phyloP scores from a whole-genome alignment of 2,113 vertebrate genomes.

The Perccottus glenii region DNA sequence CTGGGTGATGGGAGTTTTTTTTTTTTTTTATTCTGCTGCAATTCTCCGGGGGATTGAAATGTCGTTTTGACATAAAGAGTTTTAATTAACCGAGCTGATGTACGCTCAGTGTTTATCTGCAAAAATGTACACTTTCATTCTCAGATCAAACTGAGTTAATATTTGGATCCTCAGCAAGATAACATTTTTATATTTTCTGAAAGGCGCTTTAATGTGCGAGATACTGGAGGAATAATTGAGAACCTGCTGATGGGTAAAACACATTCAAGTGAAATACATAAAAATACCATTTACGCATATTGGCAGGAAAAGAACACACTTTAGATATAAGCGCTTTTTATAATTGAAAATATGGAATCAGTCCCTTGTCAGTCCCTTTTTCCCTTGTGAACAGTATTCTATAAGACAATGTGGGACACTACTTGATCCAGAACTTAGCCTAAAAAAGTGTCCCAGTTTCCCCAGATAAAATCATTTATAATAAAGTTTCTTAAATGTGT shows the following conservation, averaged over 20 bases:
- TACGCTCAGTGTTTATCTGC: constrained; percentile 14
- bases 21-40: constrained; percentile 58
- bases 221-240: background rate
- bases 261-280: background rate
- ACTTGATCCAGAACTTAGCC: background rate
- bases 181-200: background rate
- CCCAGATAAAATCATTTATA: constrained; percentile 1
- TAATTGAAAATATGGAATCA: background rate
- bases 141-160: constrained; percentile 19
- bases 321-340: background rate
- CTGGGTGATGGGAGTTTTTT: constrained; percentile 49
- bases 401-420: background rate
- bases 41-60: constrained; percentile 42
- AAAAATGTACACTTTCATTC: constrained; percentile 16
- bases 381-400: background rate
- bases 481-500: background rate
- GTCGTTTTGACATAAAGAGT: constrained; percentile 36
- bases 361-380: background rate
- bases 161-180: background rate
- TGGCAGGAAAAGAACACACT: background rate
- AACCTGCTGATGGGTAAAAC: background rate
- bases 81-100: constrained; percentile 45
- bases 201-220: background rate
- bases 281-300: background rate
- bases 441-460: constrained; percentile 1